phyloP scores from a whole-genome alignment of 2,888 invertebrate genomes.

The Macaria notata region DNA sequence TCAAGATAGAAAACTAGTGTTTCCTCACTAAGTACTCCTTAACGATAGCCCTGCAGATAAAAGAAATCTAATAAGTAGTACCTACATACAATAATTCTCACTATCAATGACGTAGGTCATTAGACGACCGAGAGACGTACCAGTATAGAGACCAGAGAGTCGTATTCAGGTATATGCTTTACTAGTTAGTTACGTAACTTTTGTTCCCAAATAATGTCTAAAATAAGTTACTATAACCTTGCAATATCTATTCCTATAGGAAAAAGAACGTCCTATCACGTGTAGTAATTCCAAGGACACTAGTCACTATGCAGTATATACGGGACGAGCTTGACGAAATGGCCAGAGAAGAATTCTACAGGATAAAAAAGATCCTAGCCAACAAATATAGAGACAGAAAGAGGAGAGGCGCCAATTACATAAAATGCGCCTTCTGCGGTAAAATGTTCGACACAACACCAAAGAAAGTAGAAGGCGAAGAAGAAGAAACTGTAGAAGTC shows the following conservation, averaged over 20 bases:
- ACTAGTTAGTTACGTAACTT: no score
- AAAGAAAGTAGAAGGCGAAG: not conserved
- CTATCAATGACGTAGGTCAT: no score
- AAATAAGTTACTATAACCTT: no score
- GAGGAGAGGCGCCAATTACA: not conserved
- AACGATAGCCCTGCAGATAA: no score
- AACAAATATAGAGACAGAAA: not conserved
- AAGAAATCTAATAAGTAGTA: no score
- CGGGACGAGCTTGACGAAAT: slow-evolving; percentile 43
- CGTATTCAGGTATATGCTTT: no score
- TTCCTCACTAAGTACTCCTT: no score
- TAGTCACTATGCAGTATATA: slow-evolving; percentile 43
- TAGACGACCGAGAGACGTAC: no score
- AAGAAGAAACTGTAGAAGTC: not conserved
- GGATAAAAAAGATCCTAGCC: not conserved
- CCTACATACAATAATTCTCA: no score
- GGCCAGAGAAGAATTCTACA: slow-evolving; percentile 37
- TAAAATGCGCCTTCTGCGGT: not conserved
- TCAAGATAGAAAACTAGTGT: no score
- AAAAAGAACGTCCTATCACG: slow-evolving; percentile 48
- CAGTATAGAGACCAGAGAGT: no score
- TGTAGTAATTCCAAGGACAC: slow-evolving; percentile 45
- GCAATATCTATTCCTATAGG: slow-evolving; percentile 38
- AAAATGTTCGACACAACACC: not conserved
- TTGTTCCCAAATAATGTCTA: no score